These are phyloP conservation scores for Troides aeacus DNA, from an alignment of 2,888 invertebrate species.

Conservation along the genomic window DNA sequence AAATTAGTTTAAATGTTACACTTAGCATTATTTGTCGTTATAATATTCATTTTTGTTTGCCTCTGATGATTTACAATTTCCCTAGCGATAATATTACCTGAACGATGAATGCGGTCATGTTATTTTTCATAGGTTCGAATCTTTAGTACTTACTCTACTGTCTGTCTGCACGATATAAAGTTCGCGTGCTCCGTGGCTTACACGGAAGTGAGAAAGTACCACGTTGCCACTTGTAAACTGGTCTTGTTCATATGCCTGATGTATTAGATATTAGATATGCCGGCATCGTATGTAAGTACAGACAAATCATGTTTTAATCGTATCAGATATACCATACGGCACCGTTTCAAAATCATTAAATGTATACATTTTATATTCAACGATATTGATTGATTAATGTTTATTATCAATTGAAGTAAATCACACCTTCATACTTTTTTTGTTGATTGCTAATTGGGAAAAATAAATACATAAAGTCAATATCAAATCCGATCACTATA, in stretches of 20 bases:
- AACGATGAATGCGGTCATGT: neutral
- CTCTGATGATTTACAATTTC: conserved; percentile 24
- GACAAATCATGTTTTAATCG: too few relatives aligned
- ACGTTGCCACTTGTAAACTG: neutral
- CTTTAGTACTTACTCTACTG: conserved; percentile 20
- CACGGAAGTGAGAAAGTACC: neutral
- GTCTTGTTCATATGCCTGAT: neutral
- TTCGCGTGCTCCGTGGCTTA: neutral
- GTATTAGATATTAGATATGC: too few relatives aligned
- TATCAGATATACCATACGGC: too few relatives aligned
- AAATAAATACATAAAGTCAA: too few relatives aligned
- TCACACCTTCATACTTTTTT: too few relatives aligned
- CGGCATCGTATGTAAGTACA: too few relatives aligned
- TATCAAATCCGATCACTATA: too few relatives aligned
- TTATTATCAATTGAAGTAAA: too few relatives aligned
- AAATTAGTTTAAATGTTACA: conserved; percentile 47
- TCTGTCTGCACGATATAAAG: neutral
- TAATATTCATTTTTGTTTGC: conserved; percentile 30
- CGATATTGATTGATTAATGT: too few relatives aligned
- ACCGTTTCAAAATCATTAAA: too few relatives aligned
- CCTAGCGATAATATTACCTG: conserved; percentile 19
- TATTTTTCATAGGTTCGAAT: conserved; percentile 21
- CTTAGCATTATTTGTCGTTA: conserved; percentile 43
- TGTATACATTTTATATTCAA: too few relatives aligned
- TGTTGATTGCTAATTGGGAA: too few relatives aligned